These are phyloP conservation scores for Acropora tenuis DNA, from an alignment of 64 coral and sea anemone species.

Conservation along the genomic window DNA sequence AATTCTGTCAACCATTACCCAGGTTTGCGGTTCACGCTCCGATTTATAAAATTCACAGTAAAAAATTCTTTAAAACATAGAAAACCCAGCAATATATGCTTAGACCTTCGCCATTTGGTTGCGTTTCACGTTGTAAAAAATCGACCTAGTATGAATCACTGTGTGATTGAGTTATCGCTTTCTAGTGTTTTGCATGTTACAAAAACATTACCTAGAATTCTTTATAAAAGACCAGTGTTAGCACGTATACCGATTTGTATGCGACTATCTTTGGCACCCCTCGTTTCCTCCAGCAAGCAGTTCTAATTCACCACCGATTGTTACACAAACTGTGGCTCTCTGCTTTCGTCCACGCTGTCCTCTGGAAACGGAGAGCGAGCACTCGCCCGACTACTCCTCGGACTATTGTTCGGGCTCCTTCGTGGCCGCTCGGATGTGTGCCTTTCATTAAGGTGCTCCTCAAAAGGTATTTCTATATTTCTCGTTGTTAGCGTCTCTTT, in stretches of 20 bases:
- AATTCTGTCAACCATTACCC: no score
- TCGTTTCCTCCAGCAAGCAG: not conserved
- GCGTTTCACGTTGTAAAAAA: no score
- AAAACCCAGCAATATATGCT: no score
- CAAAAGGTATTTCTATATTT: conserved; percentile 58
- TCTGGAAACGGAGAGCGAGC: conserved; percentile 62
- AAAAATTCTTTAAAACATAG: no score
- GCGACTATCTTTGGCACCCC: not conserved
- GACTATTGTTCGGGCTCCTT: conserved; percentile 46
- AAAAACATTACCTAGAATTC: not conserved
- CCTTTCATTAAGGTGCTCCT: conserved; percentile 7
- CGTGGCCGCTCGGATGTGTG: conserved; percentile 19
- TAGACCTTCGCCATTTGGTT: not conserved
- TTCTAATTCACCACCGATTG: not conserved
- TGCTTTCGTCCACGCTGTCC: conserved; percentile 24
- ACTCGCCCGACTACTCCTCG: conserved; percentile 42
- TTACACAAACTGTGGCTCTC: conserved; percentile 73
- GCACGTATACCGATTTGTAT: not conserved
- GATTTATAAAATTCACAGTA: no score
- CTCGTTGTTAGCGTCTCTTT: conserved; percentile 6
- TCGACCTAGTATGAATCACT: no score
- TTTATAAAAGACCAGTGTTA: not conserved
- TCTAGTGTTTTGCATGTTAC: no score
- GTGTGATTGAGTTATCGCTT: no score
- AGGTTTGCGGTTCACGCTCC: no score